phyloP scores from a whole-genome alignment of 2,888 invertebrate species.

The Formica aserva region DNA sequence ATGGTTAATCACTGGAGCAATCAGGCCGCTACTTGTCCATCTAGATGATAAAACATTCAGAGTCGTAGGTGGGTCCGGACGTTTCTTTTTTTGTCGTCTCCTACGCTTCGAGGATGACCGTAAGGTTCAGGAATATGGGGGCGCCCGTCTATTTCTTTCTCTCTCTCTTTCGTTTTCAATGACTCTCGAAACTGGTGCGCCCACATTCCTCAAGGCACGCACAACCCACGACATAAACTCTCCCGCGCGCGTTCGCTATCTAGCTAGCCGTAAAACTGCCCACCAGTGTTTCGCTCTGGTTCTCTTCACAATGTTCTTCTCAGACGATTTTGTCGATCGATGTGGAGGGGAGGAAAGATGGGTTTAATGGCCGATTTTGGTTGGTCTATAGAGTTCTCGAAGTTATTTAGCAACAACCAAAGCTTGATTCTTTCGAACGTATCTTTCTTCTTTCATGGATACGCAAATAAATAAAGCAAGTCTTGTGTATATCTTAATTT shows the following conservation, averaged over 20 bases:
- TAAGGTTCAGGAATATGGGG: conserved; percentile 73
- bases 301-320: conserved; percentile 14
- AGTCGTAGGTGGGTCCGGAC: conserved; percentile 30
- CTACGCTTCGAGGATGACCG: conserved; percentile 33
- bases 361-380: not conserved
- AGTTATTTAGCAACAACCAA: not conserved
- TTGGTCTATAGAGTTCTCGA: not conserved
- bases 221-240: conserved; percentile 67
- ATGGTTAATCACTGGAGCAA: conserved; percentile 34
- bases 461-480: not conserved
- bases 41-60: conserved; percentile 39
- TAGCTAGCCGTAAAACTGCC: conserved; percentile 60
- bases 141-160: conserved; percentile 61
- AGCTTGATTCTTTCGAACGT: not conserved
- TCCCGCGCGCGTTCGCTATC: conserved; percentile 57
- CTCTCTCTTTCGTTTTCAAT: conserved; percentile 65
- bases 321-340: not conserved
- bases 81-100: conserved; percentile 5
- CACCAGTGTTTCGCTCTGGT: conserved; percentile 50
- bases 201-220: conserved; percentile 77
- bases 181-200: conserved; percentile 81
- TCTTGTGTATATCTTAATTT: not conserved
- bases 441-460: not conserved
- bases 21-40: conserved; percentile 28
- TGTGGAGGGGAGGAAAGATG: not conserved